Base-by-base conservation (phyloP, 2,888 invertebrate species). In the Tenthredo mesomela region DNA sequence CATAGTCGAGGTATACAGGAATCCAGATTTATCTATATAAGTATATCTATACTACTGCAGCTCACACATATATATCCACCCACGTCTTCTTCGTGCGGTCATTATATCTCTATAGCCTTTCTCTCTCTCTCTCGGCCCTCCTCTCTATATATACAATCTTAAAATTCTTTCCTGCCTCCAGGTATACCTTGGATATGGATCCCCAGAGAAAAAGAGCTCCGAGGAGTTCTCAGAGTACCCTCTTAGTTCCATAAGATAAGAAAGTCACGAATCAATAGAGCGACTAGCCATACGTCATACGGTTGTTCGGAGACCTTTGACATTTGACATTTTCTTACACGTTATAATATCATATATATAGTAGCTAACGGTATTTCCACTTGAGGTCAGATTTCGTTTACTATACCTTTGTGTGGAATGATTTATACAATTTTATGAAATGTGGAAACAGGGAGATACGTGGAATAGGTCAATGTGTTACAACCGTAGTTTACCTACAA, bases 181-280 rank as follows among this genome's bases (percentile, higher is more conserved):
- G 61, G 61, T 61, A 25, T 61, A 61, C 61, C 25, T 61, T n/a
- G 61, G 61, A n/a, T 25, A 61, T 61, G 61, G 61, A 61, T 61
- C 61, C 61, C n/a, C 33, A n/a, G 40, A 37, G 37, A n/a, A 40
- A 71, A 40, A 71, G 70, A 33, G 61, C 61, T 25, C 25, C 12
- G 21, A 61, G 4, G 2, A 21, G 25, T 10, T 25, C 12, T 61
- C 25, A 61, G 61, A 61, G 61, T 71, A 71, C n/a, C 37, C 70
- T 71, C 70, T 71, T 71, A 71, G 70, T 29, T 40, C 15, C 21
- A 7, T 29, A 37, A 33, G 70, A 71, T 71, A 71, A 71, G 33
- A 71, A 71, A 71, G 37, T 71, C 37, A 71, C 70, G 70, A 71
- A 37, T 71, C 70, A 71, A 71, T 71, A 71, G 9, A 37, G 61